phyloP scores from a whole-genome alignment of 1,140 invertebrate species.

The Drosophila sulfurigaster region DNA sequence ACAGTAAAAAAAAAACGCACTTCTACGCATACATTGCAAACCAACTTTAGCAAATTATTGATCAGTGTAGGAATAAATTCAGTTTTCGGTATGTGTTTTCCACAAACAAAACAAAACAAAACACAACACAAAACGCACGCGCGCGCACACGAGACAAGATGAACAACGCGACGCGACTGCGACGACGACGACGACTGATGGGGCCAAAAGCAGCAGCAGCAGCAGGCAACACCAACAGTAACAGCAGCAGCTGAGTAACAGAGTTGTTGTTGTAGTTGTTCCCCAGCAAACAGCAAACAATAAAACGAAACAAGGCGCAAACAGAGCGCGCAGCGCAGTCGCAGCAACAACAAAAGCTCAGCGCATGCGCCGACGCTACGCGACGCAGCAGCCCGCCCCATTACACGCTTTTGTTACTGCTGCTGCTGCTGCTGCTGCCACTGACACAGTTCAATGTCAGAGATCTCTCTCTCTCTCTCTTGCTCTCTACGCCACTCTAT shows the following conservation, averaged over 20 bases:
- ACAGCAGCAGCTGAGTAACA: too few species aligned
- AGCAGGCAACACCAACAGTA: background rate
- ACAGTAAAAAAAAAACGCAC: slow-evolving; percentile 27
- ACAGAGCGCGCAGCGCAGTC: slow-evolving; percentile 36
- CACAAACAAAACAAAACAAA: slow-evolving; percentile 19
- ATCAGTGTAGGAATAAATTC: slow-evolving; percentile 23
- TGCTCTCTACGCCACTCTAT: too few species aligned
- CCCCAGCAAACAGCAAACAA: slow-evolving; percentile 44
- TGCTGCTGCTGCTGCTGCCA: slow-evolving; percentile 49
- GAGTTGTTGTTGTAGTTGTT: slow-evolving; percentile 15
- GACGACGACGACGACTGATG: slow-evolving; percentile 50
- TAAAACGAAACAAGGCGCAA: slow-evolving; percentile 29
- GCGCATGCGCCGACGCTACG: slow-evolving; percentile 35
- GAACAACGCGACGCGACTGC: slow-evolving; percentile 50
- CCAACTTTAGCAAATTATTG: slow-evolving; percentile 27
- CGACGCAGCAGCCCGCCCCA: slow-evolving; percentile 52
- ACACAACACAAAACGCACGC: background rate
- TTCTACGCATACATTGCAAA: slow-evolving; percentile 7
- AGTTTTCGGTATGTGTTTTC: slow-evolving; percentile 15
- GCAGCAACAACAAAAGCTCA: slow-evolving; percentile 24
- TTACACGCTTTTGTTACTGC: slow-evolving; percentile 52
- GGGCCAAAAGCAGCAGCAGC: slow-evolving; percentile 18
- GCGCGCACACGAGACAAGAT: slow-evolving; percentile 44
- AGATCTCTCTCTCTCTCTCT: background rate
- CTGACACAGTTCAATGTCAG: slow-evolving; percentile 76